phyloP scores from a whole-genome alignment of 2,797 vertebrate species.

The Masticophis lateralis region DNA sequence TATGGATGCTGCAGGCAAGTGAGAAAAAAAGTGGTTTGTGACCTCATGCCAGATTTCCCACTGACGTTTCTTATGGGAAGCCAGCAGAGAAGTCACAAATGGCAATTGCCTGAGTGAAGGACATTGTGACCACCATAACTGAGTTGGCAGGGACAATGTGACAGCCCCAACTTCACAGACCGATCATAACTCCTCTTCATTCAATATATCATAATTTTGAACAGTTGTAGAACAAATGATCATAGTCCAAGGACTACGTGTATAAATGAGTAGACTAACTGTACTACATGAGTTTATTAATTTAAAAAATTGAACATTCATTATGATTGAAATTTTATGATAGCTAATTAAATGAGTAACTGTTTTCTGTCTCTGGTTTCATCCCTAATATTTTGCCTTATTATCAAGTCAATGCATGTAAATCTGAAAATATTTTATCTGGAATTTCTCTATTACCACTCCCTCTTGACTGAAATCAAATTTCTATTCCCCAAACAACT shows the following conservation, averaged over 20 bases:
- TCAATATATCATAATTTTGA: neutral
- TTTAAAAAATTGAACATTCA: neutral
- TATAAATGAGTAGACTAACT: neutral
- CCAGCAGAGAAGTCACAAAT: neutral
- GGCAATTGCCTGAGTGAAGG: neutral
- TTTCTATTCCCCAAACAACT: neutral
- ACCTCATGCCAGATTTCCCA: neutral
- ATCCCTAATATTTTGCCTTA: neutral
- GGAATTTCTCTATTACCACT: neutral
- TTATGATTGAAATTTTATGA: neutral
- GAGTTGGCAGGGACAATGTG: neutral
- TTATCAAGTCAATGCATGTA: slow-evolving; percentile 17
- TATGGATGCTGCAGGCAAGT: neutral
- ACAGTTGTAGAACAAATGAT: neutral
- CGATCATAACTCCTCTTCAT: neutral
- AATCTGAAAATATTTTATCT: neutral
- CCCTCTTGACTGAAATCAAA: neutral
- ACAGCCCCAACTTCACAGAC: neutral
- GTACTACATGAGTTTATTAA: fast-evolving
- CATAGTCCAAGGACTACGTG: neutral
- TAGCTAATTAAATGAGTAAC: neutral
- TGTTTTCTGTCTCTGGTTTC: neutral
- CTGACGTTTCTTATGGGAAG: neutral
- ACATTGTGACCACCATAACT: neutral
- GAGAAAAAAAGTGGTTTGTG: neutral